These are phyloP conservation scores for Hypanus sabinus DNA, from an alignment of 2,113 vertebrate species.

Conservation along the genomic window DNA sequence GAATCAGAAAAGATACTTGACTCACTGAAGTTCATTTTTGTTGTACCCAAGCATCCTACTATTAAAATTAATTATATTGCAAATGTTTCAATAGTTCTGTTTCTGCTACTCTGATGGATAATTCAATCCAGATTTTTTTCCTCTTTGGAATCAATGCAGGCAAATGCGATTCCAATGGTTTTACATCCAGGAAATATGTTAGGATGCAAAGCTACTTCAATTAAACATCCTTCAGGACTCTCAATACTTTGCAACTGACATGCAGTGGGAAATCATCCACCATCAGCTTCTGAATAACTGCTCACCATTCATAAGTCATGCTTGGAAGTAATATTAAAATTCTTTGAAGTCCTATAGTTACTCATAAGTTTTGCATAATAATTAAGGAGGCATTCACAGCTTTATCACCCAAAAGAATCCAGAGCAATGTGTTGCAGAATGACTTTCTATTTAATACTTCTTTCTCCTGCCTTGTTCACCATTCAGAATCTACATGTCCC, in stretches of 20 bases:
- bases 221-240: background rate
- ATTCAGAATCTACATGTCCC: background rate
- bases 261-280: background rate
- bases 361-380: too few species aligned
- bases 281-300: background rate
- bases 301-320: background rate
- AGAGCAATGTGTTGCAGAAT: background rate
- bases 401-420: too few species aligned
- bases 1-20: background rate
- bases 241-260: background rate
- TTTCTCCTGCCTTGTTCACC: background rate
- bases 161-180: background rate
- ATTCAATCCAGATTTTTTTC: background rate
- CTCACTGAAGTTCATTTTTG: background rate
- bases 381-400: too few species aligned
- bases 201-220: background rate
- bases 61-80: background rate
- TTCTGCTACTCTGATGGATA: background rate
- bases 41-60: background rate
- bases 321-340: background rate
- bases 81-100: background rate
- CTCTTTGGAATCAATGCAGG: background rate
- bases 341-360: too few species aligned
- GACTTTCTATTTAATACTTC: background rate
- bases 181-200: background rate